Evolutionary conservation across 1,140 invertebrate genomes (phyloP), one percentile per base, ranked within the genome.

Genomic region (Drosophila arawakana): DNA sequence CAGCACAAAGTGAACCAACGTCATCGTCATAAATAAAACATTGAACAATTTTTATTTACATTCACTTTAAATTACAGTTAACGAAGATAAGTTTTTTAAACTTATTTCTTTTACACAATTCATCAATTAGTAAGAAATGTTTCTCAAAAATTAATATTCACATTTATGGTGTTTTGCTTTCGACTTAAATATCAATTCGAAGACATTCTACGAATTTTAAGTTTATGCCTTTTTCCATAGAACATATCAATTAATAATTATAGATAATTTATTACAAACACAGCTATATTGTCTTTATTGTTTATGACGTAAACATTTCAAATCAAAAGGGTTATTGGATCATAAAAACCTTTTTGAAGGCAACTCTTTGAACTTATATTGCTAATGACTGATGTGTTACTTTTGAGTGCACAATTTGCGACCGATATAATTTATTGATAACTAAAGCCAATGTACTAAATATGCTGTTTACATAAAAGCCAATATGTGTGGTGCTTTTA

Each of bases 21-120:
- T 71, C 68, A 63, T 21, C 25, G 9, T 25, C 37, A 25, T 73
- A 68, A 68, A 68, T 73, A 73, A 73, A 54, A 25, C 11, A 67
- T 49, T 13, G n/a, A 34, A 1, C 25, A 43, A 43, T 43, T 10
- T 41, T 11, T n/a, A 43, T 43, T 43, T n/a, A 1, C 41, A 13
- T 7, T 43, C 41, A 10, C 7, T 43, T 43, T 43, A 13, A 7
- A 2, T 13, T 43, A 6, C 5, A 5, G 2, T 13, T 13, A 13
- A 43, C 11, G 6, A 30, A 30, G 25, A 2, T 30, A 5, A 3
- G 5, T 30, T 5, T 21, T 21, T 21, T 21, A 21, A 21, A 21
- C 1, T 21, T 21, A 21, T 21, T 2, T 21, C 18, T 21, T 21
- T 21, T 21, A 21, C 1, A 2, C 18, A 21, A 21, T 1, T 21